Evolutionary conservation across 2,888 invertebrate species (phyloP).

Genomic region (Ashinkailepas kermadecensis): DNA sequence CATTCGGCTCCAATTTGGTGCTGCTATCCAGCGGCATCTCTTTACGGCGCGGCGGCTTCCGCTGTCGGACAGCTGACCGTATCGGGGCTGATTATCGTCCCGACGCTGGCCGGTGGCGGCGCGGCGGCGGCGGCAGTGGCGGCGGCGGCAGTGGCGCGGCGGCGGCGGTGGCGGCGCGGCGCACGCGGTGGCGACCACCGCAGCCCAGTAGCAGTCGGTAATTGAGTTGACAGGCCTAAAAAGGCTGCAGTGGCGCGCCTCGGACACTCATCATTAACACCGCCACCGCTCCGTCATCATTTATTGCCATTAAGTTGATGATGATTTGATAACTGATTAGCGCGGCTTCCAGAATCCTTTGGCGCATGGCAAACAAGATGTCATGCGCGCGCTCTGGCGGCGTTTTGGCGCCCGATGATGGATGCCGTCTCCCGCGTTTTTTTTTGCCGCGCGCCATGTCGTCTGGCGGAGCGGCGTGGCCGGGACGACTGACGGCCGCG

Average conservation of each 20-base stretch:
- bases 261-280: neutral
- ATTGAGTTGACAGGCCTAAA: neutral
- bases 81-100: neutral
- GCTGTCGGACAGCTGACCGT: too few relatives aligned
- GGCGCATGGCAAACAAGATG: conserved; percentile 7
- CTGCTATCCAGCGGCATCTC: neutral
- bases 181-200: neutral
- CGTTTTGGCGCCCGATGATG: neutral
- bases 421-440: conserved; percentile 10
- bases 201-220: neutral
- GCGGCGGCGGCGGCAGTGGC: neutral
- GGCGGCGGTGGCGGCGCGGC: neutral
- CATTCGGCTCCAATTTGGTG: neutral
- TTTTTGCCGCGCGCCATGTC: neutral
- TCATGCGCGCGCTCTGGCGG: neutral
- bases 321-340: conserved; percentile 19
- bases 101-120: neutral
- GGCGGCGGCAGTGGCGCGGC: neutral
- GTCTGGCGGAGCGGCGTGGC: neutral
- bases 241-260: neutral
- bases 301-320: neutral
- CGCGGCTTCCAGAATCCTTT: conserved; percentile 17
- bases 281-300: conserved; percentile 8
- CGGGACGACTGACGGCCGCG: neutral
- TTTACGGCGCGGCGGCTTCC: neutral